Evolutionary conservation across 2,888 invertebrate genomes (phyloP).

Genomic region (Yponomeuta cagnagella): DNA sequence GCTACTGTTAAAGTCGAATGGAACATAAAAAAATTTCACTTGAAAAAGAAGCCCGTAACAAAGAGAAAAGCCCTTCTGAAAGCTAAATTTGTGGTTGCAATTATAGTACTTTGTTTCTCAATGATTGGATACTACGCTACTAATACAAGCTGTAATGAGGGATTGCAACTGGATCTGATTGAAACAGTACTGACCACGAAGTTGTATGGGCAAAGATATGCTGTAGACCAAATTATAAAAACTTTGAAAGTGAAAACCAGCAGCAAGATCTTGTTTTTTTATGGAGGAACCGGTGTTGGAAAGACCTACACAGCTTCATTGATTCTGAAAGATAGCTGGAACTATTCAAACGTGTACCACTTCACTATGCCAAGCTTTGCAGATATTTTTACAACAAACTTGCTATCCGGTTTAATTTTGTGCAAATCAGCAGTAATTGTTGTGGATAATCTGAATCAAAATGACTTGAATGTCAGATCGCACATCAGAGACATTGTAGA

Average conservation of each 20-base stretch:
- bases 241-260: constrained; percentile 34
- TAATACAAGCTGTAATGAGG: constrained; percentile 42
- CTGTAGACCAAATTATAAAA: constrained; percentile 37
- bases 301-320: constrained; percentile 56
- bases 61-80: neutral
- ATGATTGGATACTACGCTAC: constrained; percentile 33
- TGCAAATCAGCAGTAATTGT: constrained; percentile 50
- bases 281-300: constrained; percentile 66
- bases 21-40: constrained; percentile 37
- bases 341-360: constrained; percentile 56
- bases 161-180: constrained; percentile 34
- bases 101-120: constrained; percentile 31
- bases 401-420: constrained; percentile 49
- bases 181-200: constrained; percentile 34
- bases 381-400: constrained; percentile 43
- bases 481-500: constrained; percentile 38
- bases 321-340: constrained; percentile 41
- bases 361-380: constrained; percentile 58
- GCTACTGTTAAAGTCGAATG: constrained; percentile 1
- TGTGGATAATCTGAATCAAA: constrained; percentile 49
- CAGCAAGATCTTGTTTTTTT: constrained; percentile 51
- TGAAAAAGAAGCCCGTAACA: constrained; percentile 23
- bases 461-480: constrained; percentile 36
- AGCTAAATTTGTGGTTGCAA: neutral
- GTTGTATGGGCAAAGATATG: constrained; percentile 52